Evolutionary conservation across 2,113 vertebrate genomes (phyloP).

Genomic region (Alexandromys fortis): DNA sequence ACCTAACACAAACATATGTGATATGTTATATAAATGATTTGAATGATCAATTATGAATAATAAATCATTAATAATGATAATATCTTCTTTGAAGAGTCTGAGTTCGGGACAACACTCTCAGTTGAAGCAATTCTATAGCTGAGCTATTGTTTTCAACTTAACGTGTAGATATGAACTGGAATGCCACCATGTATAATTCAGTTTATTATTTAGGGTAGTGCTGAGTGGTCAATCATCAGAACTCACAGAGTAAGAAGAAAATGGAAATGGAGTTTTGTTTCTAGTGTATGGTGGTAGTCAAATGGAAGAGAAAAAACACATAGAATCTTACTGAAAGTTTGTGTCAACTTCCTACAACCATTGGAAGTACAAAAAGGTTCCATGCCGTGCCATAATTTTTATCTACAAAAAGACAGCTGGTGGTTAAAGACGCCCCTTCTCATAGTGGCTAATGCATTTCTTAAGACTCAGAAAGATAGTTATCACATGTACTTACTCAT

Average conservation of each 20-base stretch:
- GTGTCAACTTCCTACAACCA: constrained; percentile 53
- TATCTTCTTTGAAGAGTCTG: background rate
- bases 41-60: background rate
- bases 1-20: background rate
- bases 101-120: background rate
- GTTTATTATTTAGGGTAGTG: background rate
- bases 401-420: background rate
- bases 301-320: background rate
- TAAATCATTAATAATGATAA: background rate
- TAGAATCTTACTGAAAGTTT: constrained; percentile 43
- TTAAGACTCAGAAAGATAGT: constrained; percentile 5
- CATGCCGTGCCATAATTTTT: constrained; percentile 18
- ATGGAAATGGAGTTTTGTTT: background rate
- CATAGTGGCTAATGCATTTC: constrained; percentile 34
- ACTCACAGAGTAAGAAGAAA: background rate
- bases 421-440: constrained; percentile 38
- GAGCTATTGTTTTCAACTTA: background rate
- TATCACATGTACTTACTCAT: too few relatives aligned
- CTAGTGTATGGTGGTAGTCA: background rate
- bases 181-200: background rate
- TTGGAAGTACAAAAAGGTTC: constrained; percentile 41
- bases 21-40: background rate
- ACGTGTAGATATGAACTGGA: constrained; percentile 25
- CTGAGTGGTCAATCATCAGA: background rate
- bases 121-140: background rate